A percentile compares a stretch with the other conserved stretches of the same genome.
phyloP scores from a whole-genome alignment of 2,888 invertebrate genomes.

The Diloba caeruleocephala region DNA sequence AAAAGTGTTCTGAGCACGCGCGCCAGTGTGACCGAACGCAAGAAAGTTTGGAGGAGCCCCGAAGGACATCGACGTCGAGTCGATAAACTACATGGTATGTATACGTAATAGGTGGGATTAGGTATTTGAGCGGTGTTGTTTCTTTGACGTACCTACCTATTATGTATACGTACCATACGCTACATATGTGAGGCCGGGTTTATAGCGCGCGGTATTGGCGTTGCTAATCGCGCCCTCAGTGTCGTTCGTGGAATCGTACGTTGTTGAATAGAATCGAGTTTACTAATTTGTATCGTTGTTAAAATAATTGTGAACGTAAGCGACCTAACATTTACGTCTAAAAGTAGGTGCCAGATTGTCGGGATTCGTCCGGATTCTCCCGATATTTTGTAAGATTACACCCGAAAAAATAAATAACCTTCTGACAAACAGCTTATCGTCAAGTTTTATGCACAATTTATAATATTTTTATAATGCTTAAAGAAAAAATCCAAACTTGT shows the following conservation, averaged over 20 bases:
- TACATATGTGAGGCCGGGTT: constrained; percentile 22
- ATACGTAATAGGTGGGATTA: constrained; percentile 38
- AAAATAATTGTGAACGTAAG: background rate
- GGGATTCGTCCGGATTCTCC: too few relatives aligned
- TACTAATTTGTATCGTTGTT: constrained; percentile 2
- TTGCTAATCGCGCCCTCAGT: constrained; percentile 33
- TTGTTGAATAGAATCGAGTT: too few relatives aligned
- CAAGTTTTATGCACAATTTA: too few relatives aligned
- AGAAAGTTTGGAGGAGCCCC: constrained; percentile 79
- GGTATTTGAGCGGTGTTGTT: constrained; percentile 30
- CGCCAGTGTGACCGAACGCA: constrained; percentile 74
- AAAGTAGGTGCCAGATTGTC: too few relatives aligned
- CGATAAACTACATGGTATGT: constrained; percentile 50
- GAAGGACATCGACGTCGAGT: constrained; percentile 68
- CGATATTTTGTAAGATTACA: too few relatives aligned
- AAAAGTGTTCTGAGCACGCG: constrained; percentile 84
- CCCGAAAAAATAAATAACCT: too few relatives aligned
- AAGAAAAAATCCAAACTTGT: too few relatives aligned
- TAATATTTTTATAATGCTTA: too few relatives aligned
- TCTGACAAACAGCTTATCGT: too few relatives aligned
- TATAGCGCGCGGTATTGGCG: constrained; percentile 32
- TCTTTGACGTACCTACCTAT: constrained; percentile 30
- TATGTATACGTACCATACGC: constrained; percentile 10
- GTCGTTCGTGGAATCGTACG: constrained; percentile 42
- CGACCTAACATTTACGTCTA: too few relatives aligned